Evolutionary conservation across 2,888 invertebrate species (phyloP).

Genomic region (Aspidiotus destructor): DNA sequence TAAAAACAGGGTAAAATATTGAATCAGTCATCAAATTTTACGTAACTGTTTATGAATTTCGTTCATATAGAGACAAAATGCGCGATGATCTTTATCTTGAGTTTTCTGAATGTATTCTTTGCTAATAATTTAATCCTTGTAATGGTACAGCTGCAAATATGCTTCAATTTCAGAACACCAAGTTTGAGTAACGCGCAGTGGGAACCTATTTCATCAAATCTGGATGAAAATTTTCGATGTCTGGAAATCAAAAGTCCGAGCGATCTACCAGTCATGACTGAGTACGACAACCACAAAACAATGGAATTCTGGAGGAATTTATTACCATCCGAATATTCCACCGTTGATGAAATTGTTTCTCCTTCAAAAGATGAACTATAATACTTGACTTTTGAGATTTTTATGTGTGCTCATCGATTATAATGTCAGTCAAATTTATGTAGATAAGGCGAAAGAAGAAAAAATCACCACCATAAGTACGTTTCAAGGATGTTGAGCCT

Average conservation of each 20-base stretch:
- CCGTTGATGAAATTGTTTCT: neutral
- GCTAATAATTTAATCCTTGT: neutral
- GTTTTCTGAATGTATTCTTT: neutral
- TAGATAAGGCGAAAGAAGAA: too few relatives aligned
- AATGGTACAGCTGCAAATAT: neutral
- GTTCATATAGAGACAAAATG: neutral
- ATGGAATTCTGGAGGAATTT: slow-evolving; percentile 20
- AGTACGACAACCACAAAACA: neutral
- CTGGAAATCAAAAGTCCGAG: slow-evolving; percentile 1
- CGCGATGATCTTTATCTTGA: neutral
- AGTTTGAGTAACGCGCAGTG: neutral
- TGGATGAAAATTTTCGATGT: slow-evolving; percentile 7
- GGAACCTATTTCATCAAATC: slow-evolving; percentile 14
- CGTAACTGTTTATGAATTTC: neutral
- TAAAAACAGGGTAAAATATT: slow-evolving; percentile 49
- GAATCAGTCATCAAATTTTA: slow-evolving; percentile 35
- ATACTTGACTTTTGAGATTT: too few relatives aligned
- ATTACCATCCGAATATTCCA: slow-evolving; percentile 8
- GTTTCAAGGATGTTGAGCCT: too few relatives aligned
- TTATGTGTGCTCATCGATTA: too few relatives aligned
- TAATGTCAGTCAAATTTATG: too few relatives aligned
- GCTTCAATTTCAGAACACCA: slow-evolving; percentile 1
- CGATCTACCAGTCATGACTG: neutral
- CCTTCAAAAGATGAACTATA: slow-evolving; percentile 11
- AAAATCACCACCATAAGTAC: too few relatives aligned